Conservation (phyloP, 2,113 vertebrate species). For the Hiodon alosoides region DNA sequence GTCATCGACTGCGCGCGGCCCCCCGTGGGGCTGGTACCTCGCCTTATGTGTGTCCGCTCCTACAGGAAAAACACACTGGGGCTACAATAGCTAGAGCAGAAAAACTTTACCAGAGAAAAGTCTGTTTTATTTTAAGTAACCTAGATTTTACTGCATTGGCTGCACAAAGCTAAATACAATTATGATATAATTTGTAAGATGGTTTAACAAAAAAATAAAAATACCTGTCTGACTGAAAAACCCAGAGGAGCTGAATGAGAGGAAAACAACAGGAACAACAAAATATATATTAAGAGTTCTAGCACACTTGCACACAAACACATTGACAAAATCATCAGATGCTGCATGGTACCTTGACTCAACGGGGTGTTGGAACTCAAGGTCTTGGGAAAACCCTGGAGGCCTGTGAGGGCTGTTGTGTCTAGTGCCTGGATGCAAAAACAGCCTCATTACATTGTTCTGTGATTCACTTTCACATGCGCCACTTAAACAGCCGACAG, state of each 20-base stretch:
- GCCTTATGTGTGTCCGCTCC: constrained; percentile 30
- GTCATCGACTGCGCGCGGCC: constrained; percentile 56
- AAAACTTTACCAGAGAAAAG: no score
- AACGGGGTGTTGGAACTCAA: constrained; percentile 41
- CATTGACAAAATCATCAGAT: neutral
- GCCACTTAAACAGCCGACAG: neutral
- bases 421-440: neutral
- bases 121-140: no score
- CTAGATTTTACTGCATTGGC: neutral
- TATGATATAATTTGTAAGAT: neutral
- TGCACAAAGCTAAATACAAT: neutral
- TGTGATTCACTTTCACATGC: neutral
- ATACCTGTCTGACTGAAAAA: neutral
- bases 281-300: no score
- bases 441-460: neutral
- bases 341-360: constrained; percentile 27
- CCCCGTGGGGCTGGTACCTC: constrained; percentile 48
- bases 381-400: constrained; percentile 48
- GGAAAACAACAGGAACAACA: no score
- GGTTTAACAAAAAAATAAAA: neutral
- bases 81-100: neutral
- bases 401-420: neutral
- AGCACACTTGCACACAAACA: neutral
- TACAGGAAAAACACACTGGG: neutral
- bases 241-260: no score